Conservation (phyloP, 2,888 invertebrate genomes). For the Kryphioiulus occultus region DNA sequence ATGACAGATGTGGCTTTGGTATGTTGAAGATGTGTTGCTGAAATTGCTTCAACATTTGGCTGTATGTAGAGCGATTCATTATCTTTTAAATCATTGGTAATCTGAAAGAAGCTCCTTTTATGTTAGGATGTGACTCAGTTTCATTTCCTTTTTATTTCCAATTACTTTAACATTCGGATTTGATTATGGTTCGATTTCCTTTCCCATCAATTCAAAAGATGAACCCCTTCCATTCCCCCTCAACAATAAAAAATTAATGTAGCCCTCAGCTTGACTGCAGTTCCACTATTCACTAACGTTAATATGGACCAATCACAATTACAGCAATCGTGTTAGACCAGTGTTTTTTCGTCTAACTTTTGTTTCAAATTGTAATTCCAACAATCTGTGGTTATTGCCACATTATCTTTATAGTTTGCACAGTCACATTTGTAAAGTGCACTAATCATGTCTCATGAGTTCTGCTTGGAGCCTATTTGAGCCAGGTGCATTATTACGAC, state of each 20-base stretch:
- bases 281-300: background rate
- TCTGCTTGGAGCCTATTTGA: background rate
- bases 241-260: background rate
- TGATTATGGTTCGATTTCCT: background rate
- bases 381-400: background rate
- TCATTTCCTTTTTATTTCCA: slow-evolving; percentile 3
- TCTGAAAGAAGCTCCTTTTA: background rate
- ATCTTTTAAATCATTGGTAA: background rate
- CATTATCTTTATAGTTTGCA: background rate
- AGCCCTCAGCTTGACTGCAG: background rate
- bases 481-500: background rate
- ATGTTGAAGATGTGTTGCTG: background rate
- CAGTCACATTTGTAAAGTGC: background rate
- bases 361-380: background rate
- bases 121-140: background rate
- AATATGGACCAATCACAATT: slow-evolving; percentile 3
- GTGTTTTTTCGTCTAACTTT: background rate
- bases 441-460: background rate
- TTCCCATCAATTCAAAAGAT: background rate
- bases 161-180: background rate
- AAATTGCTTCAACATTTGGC: background rate
- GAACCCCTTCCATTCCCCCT: background rate
- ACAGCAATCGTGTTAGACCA: background rate
- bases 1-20: background rate
- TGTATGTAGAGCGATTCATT: background rate